A percentile compares a stretch with the other conserved stretches of the same genome.
Conservation (phyloP, 37 sponge, comb jelly and placozoan genomes). For the Chondrosia reniformis region DNA sequence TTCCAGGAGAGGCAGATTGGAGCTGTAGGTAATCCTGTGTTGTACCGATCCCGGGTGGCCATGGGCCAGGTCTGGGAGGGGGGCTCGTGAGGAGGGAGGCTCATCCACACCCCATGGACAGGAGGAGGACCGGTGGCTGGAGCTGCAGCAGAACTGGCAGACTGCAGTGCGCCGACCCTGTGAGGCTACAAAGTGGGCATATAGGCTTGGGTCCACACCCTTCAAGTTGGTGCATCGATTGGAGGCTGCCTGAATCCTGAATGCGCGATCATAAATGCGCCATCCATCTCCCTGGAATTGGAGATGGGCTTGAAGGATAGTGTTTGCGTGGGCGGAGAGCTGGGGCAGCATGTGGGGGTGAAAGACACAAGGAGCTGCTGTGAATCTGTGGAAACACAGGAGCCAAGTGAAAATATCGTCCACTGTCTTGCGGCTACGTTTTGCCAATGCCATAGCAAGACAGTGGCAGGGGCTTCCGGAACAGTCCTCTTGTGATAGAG, state of each 20-base stretch:
- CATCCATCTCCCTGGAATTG: neutral
- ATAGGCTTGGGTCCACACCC: neutral
- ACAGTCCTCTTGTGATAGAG: neutral
- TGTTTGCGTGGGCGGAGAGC: neutral
- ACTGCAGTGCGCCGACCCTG: neutral
- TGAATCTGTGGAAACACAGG: neutral
- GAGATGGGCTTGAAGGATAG: slow-evolving; percentile 10
- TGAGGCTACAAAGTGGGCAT: neutral
- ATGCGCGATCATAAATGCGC: neutral
- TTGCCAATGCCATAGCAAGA: neutral
- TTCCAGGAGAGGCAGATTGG: slow-evolving; percentile 16
- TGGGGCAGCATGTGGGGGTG: neutral
- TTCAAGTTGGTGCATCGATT: neutral
- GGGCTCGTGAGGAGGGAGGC: too few species aligned
- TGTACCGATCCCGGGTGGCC: too few species aligned
- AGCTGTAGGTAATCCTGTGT: too few species aligned
- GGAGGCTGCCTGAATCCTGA: neutral
- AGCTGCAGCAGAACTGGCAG: neutral
- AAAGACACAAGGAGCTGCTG: neutral
- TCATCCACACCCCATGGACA: neutral
- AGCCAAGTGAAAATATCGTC: neutral
- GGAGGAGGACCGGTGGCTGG: neutral
- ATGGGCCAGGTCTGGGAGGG: too few species aligned
- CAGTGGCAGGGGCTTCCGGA: slow-evolving; percentile 7
- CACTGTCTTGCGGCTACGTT: neutral